phyloP scores from a whole-genome alignment of 92 coral and sea anemone genomes.

The Porites evermanni region DNA sequence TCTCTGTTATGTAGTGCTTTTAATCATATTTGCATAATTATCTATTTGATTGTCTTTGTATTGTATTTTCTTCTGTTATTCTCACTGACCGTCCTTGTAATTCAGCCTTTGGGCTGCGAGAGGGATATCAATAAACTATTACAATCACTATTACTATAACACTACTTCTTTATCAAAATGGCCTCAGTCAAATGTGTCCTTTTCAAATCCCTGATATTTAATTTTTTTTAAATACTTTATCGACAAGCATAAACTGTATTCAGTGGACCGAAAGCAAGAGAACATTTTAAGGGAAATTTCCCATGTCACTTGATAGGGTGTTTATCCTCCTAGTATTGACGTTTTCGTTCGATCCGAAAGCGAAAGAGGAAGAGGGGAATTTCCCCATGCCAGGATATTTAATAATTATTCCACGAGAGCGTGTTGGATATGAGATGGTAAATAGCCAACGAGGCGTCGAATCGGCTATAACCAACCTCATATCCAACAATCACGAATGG shows the following conservation, averaged over 20 bases:
- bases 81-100: constrained; percentile 8
- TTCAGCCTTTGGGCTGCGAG: too few relatives aligned
- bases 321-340: constrained; percentile 5
- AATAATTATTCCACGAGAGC: too few relatives aligned
- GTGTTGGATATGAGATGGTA: too few relatives aligned
- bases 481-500: too few relatives aligned
- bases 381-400: constrained; percentile 7
- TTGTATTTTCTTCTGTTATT: not conserved
- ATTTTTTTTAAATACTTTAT: not conserved
- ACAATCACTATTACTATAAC: too few relatives aligned
- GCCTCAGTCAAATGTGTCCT: not conserved
- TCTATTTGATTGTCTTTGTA: too few relatives aligned
- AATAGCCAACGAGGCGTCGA: not conserved
- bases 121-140: too few relatives aligned
- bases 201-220: not conserved
- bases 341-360: constrained; percentile 11
- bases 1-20: too few relatives aligned
- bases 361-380: not conserved
- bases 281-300: constrained; percentile 6
- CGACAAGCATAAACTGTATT: not conserved
- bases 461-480: constrained; percentile 12
- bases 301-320: constrained; percentile 3
- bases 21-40: too few relatives aligned
- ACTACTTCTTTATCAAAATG: constrained; percentile 3
- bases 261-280: constrained; percentile 1